phyloP scores from a whole-genome alignment of 2,113 vertebrate species.

The Halichoeres trimaculatus region DNA sequence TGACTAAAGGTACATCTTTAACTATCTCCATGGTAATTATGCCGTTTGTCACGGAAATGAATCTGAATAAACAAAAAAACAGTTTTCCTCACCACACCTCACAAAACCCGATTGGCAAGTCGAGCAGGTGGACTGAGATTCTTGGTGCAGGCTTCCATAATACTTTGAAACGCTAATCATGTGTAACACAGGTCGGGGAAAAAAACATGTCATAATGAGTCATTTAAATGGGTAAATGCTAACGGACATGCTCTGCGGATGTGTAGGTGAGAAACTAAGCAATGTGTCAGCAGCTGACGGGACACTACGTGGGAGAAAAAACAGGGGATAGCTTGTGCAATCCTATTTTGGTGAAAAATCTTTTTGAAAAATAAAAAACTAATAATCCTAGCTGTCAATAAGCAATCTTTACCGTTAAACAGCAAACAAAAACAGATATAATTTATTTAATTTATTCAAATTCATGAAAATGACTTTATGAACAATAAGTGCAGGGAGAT shows the following conservation, averaged over 20 bases:
- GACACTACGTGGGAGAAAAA: not conserved
- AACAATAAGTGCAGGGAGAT: slow-evolving; percentile 38
- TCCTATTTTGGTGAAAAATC: not conserved
- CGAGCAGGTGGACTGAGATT: slow-evolving; percentile 53
- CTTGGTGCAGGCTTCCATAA: not conserved
- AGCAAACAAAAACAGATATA: slow-evolving; percentile 6
- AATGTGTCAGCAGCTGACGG: not conserved
- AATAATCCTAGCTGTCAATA: not conserved
- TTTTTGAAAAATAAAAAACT: not conserved
- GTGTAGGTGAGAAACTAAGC: not conserved
- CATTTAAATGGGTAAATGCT: not conserved
- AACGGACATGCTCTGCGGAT: not conserved
- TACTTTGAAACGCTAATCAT: not conserved
- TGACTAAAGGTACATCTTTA: not conserved
- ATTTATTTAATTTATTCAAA: slow-evolving; percentile 52
- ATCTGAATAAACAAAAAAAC: slow-evolving; percentile 21
- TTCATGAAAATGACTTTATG: slow-evolving; percentile 18
- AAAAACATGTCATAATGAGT: not conserved
- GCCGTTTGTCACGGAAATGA: slow-evolving; percentile 4
- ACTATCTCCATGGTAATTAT: not conserved
- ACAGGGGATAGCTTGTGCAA: too few species aligned
- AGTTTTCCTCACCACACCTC: slow-evolving; percentile 41
- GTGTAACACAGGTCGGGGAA: rapidly evolving
- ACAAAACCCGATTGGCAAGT: slow-evolving; percentile 56
- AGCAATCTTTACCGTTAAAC: not conserved